Conservation (phyloP, 2,113 vertebrate genomes). For the Centrocercus urophasianus region DNA sequence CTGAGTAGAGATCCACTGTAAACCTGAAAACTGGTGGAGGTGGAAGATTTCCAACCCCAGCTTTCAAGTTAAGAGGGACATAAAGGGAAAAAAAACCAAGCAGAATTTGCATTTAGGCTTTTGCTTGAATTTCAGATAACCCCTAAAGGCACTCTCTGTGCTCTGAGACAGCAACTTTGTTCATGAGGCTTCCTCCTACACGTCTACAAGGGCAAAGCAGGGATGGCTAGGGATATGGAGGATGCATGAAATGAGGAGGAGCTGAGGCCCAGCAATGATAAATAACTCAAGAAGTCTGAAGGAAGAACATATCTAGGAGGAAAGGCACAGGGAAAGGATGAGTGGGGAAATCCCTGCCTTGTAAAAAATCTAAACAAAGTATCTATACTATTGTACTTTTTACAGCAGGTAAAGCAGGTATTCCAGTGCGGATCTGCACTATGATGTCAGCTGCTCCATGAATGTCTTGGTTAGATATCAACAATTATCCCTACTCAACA, state of each 20-base stretch:
- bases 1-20: background rate
- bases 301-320: background rate
- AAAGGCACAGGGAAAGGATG: background rate
- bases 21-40: background rate
- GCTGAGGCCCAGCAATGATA: background rate
- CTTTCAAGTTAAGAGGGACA: background rate
- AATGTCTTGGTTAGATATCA: background rate
- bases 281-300: background rate
- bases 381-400: background rate
- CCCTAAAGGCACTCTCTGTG: background rate
- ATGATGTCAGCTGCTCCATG: background rate
- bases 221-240: background rate
- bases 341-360: background rate
- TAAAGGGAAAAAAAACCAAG: background rate
- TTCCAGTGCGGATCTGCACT: background rate
- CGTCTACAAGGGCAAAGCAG: background rate
- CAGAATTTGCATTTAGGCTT: background rate
- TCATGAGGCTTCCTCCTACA: background rate
- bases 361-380: background rate
- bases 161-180: background rate
- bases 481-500: background rate
- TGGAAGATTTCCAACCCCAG: background rate
- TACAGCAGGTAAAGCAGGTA: background rate
- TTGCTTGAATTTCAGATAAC: background rate
- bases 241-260: background rate